Conservation (phyloP, 2,113 vertebrate species). For the Suricata suricatta region DNA sequence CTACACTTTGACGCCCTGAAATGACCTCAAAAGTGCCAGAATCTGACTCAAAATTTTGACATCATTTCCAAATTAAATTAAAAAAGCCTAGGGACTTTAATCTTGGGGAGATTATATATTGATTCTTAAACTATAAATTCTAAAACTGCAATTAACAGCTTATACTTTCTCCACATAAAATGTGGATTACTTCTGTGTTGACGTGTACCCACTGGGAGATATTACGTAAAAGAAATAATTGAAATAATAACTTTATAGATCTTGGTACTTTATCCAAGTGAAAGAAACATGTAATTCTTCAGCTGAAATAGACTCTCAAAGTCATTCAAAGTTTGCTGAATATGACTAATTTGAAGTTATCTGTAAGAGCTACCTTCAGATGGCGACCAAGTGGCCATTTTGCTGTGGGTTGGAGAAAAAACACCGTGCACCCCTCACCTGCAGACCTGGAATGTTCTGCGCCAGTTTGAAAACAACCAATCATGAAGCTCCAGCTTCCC, state of each 20-base stretch:
- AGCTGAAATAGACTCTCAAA: background rate
- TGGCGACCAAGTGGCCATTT: too few species aligned
- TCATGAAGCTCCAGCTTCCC: too few species aligned
- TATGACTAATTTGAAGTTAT: background rate
- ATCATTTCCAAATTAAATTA: constrained; percentile 23
- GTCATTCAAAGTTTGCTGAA: background rate
- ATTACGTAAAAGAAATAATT: too few species aligned
- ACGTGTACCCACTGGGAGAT: background rate
- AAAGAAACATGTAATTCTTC: background rate
- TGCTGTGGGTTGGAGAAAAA: too few species aligned
- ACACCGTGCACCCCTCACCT: too few species aligned
- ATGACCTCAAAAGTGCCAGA: background rate
- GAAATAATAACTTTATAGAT: too few species aligned
- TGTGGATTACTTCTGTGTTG: background rate
- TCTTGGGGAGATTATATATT: background rate
- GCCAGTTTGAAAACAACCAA: too few species aligned
- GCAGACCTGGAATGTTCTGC: too few species aligned
- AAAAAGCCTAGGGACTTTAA: background rate
- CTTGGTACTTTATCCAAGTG: background rate
- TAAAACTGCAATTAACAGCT: background rate
- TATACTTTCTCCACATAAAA: background rate
- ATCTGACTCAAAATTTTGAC: background rate
- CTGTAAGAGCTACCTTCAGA: too few species aligned
- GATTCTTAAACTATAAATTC: background rate
- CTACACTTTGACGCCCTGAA: background rate